Percentiles rank a stretch among this genome's conserved stretches.
These are phyloP conservation scores for Pseudochirops corinnae DNA, from an alignment of 2,797 vertebrate genomes.

Conservation along the genomic window DNA sequence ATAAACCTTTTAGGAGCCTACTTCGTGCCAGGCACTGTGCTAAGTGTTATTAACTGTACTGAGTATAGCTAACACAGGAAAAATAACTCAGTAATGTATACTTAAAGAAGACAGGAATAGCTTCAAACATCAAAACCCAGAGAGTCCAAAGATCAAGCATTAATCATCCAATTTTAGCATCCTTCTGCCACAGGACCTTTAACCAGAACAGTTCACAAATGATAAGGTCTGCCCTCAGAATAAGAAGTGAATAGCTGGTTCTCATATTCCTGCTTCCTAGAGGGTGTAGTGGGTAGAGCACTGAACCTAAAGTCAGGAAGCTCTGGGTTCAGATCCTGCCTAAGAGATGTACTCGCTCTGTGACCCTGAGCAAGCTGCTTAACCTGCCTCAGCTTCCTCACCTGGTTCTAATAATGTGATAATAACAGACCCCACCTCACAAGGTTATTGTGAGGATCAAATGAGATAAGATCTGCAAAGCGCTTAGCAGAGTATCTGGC, in stretches of 20 bases:
- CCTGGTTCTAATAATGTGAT: background rate
- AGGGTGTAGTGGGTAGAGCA: background rate
- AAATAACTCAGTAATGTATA: constrained; percentile 7
- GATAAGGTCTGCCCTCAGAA: constrained; percentile 49
- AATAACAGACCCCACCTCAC: background rate
- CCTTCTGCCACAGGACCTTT: constrained; percentile 21
- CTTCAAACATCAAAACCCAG: constrained; percentile 54
- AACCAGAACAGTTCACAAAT: constrained; percentile 51
- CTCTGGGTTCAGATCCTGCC: too few relatives aligned
- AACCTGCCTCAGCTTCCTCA: background rate
- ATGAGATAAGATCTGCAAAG: background rate
- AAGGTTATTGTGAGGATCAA: background rate
- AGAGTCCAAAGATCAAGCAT: constrained; percentile 55
- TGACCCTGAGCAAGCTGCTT: background rate
- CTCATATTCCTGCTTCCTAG: background rate
- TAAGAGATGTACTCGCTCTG: background rate
- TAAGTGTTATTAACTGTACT: background rate
- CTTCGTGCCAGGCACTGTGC: background rate
- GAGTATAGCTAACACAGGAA: background rate
- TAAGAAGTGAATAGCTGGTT: constrained; percentile 35
- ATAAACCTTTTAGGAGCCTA: background rate
- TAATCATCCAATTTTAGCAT: constrained; percentile 39
- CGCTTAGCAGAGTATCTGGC: background rate
- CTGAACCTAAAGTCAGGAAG: background rate
- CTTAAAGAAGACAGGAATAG: constrained; percentile 56